Evolutionary conservation across 1,140 invertebrate species (phyloP).

Genomic region (Cyclina sinensis): DNA sequence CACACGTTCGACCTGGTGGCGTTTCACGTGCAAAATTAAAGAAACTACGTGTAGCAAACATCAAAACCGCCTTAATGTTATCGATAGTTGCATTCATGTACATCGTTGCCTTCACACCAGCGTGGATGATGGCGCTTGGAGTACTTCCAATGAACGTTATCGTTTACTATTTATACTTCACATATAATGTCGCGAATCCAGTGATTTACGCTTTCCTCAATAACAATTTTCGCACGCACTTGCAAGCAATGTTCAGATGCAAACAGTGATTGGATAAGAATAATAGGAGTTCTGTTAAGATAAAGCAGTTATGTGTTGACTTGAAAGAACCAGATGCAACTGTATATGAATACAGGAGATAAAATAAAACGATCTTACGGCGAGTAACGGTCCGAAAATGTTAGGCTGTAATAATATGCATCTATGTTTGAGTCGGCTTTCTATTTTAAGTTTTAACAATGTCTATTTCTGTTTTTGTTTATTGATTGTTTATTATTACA

Average conservation of each 20-base stretch:
- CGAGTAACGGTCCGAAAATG: no score
- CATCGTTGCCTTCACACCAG: slow-evolving; percentile 83
- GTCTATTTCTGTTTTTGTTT: no score
- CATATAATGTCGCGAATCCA: slow-evolving; percentile 86
- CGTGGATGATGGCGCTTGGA: slow-evolving; percentile 82
- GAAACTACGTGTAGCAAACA: slow-evolving; percentile 80
- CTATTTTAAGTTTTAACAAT: no score
- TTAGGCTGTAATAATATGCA: no score
- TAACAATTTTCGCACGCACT: slow-evolving; percentile 83
- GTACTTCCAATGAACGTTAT: slow-evolving; percentile 79
- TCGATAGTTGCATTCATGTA: slow-evolving; percentile 85
- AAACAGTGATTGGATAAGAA: background rate
- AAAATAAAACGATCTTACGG: no score
- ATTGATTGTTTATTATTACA: no score
- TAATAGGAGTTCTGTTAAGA: no score
- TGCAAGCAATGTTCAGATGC: slow-evolving; percentile 80
- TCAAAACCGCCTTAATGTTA: slow-evolving; percentile 85
- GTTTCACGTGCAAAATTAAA: slow-evolving; percentile 74
- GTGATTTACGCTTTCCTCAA: slow-evolving; percentile 86
- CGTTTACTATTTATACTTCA: slow-evolving; percentile 85
- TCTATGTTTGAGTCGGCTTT: no score
- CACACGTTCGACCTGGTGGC: slow-evolving; percentile 69
- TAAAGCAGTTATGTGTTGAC: no score
- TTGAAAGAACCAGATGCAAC: no score
- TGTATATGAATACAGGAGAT: no score